Evolutionary conservation across 1,140 invertebrate genomes (phyloP).

Genomic region (Drosophila ananassae): DNA sequence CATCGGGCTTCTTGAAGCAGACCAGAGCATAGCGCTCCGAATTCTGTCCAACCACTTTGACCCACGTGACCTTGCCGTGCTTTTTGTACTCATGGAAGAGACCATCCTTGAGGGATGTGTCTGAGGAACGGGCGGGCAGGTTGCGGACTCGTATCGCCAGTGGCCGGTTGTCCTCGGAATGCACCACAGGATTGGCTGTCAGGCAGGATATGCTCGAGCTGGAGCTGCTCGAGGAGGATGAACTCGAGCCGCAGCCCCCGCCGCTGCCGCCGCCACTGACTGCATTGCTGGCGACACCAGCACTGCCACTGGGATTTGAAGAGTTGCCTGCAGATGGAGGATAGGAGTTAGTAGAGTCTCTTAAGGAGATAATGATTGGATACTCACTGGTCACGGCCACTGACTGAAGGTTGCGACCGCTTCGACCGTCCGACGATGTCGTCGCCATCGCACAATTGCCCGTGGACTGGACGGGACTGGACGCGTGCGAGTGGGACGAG

Average conservation of each 20-base stretch:
- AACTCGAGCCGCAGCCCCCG: conserved; percentile 68
- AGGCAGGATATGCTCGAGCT: conserved; percentile 69
- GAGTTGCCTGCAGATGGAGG: conserved; percentile 52
- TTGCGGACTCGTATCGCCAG: conserved; percentile 96
- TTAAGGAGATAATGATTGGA: background rate
- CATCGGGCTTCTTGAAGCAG: conserved; percentile 98
- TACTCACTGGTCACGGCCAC: conserved; percentile 63
- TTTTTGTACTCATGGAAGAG: conserved; percentile 99
- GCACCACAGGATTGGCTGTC: conserved; percentile 83
- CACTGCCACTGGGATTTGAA: conserved; percentile 82
- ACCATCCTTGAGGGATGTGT: conserved; percentile 97
- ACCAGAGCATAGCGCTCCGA: conserved; percentile 93
- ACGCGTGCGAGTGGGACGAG: conserved; percentile 83
- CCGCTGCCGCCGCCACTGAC: conserved; percentile 33
- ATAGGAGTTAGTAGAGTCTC: background rate
- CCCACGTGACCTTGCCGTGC: conserved; percentile 98
- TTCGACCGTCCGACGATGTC: conserved; percentile 46
- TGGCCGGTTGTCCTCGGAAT: conserved; percentile 89
- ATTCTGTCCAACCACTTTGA: conserved; percentile 93
- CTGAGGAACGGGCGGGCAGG: conserved; percentile 93
- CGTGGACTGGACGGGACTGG: conserved; percentile 82
- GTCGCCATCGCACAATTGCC: conserved; percentile 65
- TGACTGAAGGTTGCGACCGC: conserved; percentile 34
- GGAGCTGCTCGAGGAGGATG: conserved; percentile 72
- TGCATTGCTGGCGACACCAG: conserved; percentile 25